Evolutionary conservation across 2,797 vertebrate genomes (phyloP), one percentile per base, ranked within the genome.

Genomic region (Enteromius afrohamiltoni): DNA sequence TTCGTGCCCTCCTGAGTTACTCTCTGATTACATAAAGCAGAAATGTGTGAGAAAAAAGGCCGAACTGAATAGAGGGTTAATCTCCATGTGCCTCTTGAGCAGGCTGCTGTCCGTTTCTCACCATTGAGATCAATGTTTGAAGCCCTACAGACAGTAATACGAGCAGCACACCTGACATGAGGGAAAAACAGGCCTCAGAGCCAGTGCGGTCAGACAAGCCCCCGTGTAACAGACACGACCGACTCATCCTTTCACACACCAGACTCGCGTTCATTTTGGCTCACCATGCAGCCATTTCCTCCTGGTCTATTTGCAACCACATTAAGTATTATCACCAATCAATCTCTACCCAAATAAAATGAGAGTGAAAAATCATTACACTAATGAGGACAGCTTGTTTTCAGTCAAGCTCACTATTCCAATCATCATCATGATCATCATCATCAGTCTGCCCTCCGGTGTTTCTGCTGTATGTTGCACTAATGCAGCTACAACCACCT

Each of bases 321-420:
- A 85, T 88, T 87, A 85, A 6, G 37, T 65, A 31, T 71, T 86
- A 89, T 86, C 87, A 84, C 78, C 65, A 78, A 89, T 87, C 85
- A 80, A 87, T 89, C 83, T 87, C 80, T 26, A 11, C 73, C 71
- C 53, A 90, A 90, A 86, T 85, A 84, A 87, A 90, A 87, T 84
- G 71, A 81, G 79, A 70, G 7, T 3, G 11, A 81, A 75, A 84
- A 82, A 86, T 86, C 83, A 84, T 89, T 88, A 87, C 53, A 37
- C 67, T 83, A 87, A 88, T 75, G 80, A 73, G 80, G 74, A 79
- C 60, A 82, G 60, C 77, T 86, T 79, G 37, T 80, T 75, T 73
- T 80, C 78, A 37, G 58, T 77, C 55, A 82, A 65, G 49, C 74
- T 80, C 55, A 71, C 77, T 75, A 45, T 74, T 80, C 13, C 51